Conservation (phyloP, 2,113 vertebrate species). For the Excalfactoria chinensis region DNA sequence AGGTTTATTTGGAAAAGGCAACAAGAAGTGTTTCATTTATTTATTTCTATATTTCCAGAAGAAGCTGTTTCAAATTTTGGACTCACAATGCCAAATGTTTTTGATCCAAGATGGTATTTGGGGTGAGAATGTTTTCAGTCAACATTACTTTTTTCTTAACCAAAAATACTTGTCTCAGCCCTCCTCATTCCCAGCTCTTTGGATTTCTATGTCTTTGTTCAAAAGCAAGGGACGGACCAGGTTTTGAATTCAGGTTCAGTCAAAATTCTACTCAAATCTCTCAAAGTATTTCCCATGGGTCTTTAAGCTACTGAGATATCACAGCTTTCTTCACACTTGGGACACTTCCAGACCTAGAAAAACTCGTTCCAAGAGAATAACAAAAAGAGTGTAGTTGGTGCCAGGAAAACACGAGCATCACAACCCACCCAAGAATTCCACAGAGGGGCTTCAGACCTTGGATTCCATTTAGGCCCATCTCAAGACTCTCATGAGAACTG, state of each 20-base stretch:
- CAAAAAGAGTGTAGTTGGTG: neutral
- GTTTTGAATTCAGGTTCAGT: neutral
- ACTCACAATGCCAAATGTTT: neutral
- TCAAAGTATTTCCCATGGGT: neutral
- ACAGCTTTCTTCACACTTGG: neutral
- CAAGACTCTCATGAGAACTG: rapidly evolving
- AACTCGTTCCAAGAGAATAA: constrained; percentile 50
- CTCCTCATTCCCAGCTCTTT: neutral
- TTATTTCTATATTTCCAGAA: neutral
- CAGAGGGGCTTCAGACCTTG: neutral
- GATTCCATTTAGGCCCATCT: neutral
- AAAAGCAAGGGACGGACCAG: neutral
- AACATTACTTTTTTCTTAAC: neutral
- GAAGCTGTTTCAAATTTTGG: neutral
- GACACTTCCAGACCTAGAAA: constrained; percentile 55
- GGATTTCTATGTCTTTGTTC: neutral
- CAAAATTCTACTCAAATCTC: neutral
- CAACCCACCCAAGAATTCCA: neutral
- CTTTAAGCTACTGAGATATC: neutral
- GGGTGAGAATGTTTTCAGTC: neutral
- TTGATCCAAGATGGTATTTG: neutral
- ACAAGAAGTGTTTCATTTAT: neutral
- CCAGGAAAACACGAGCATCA: neutral
- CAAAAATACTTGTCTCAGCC: neutral
- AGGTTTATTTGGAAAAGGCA: neutral